phyloP scores from a whole-genome alignment of 2,113 vertebrate genomes.

The Isichthys henryi region DNA sequence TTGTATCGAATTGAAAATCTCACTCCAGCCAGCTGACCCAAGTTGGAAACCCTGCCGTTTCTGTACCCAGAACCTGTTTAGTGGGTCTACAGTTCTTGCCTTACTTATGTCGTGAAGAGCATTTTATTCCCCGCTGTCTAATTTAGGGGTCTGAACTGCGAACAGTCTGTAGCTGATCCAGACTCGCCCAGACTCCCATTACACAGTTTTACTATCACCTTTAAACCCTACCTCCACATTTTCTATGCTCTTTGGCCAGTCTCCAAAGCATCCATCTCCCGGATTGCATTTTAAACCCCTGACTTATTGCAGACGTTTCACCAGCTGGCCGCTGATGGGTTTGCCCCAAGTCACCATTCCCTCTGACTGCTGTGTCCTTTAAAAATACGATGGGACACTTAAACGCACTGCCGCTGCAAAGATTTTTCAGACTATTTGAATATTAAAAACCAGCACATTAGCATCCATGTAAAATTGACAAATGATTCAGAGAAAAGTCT shows the following conservation, averaged over 20 bases:
- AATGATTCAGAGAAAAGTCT: not conserved
- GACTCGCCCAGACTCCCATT: not conserved
- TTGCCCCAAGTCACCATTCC: not conserved
- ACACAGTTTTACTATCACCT: not conserved
- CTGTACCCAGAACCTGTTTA: not conserved
- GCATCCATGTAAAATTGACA: not conserved
- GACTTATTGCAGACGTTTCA: not conserved
- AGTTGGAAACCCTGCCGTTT: not conserved
- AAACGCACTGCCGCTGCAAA: not conserved
- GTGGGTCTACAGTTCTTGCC: not conserved
- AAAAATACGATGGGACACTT: not conserved
- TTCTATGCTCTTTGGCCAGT: not conserved
- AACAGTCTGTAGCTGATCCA: not conserved
- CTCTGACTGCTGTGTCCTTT: not conserved
- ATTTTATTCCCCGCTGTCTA: not conserved
- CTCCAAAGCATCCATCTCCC: not conserved
- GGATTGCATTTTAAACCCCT: not conserved
- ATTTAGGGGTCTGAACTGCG: not conserved
- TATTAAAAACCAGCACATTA: not conserved
- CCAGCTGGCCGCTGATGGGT: not conserved
- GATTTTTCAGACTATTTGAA: not conserved
- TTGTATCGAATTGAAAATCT: too few species aligned
- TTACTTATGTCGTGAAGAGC: not conserved
- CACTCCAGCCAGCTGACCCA: too few species aligned
- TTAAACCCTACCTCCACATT: not conserved